Evolutionary conservation across 2,888 invertebrate species (phyloP), one percentile per base, ranked within the genome.

Genomic region (Artemia sp.): DNA sequence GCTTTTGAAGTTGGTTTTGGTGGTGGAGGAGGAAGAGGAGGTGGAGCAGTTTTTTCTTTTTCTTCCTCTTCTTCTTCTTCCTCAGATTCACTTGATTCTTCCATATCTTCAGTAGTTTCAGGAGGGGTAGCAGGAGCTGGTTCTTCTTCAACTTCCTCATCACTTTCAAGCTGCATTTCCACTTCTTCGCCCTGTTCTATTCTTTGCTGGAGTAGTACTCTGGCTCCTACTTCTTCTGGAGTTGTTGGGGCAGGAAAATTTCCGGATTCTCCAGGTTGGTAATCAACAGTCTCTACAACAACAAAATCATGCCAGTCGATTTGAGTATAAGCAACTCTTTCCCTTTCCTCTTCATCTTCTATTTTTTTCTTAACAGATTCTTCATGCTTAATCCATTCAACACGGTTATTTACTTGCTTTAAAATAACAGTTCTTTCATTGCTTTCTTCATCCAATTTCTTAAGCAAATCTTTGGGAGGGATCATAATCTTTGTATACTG

Each of bases 231-330:
- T 80, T 96, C 95, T 73, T 93, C 89, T 0, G 96, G 95, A 8
- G 93, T 96, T 0, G 96, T 97, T 0, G 96, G 97, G 4, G 96
- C 92, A 0, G 96, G 96, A 76, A 96, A 92, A 77, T 94, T 92
- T 0, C 94, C 93, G 12, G 88, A 87, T 80, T 99, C 98, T 75
- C 91, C 92, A 0, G 92, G 90, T 74, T 95, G 94, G 78, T 97
- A 99, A 79, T 99, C 98, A 0, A 99, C 97, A 0, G 97, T 97
- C 81, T 99, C 98, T 0, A 99, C 98, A 0, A 99, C 97, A 1
- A 98, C 97, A 79, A 99, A 99, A 79, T 98, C 97, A 78, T 99
- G 98, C 98, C 98, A 99, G 78, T 99, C 98, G 73, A 98, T 96
- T 76, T 93, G 93, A 0, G 96, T 95, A 78, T 98, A 98, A 0